Conservation (phyloP, 37 sponge, comb jelly and placozoan species). For the Chondrosia reniformis region DNA sequence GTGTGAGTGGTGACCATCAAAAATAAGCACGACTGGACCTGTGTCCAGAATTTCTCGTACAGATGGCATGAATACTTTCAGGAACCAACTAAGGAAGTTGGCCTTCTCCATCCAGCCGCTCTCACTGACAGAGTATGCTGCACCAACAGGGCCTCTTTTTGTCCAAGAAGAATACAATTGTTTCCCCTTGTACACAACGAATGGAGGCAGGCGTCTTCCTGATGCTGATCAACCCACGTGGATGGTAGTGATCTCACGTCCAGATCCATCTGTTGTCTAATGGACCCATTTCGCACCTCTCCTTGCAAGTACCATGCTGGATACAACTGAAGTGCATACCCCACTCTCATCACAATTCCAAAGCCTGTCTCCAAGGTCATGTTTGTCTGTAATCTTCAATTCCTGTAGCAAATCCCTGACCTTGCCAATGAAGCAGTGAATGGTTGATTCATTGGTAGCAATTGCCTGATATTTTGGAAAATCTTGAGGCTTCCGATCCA, state of each 20-base stretch:
- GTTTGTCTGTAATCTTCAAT: background rate
- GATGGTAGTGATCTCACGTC: conserved; percentile 44
- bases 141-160: conserved; percentile 46
- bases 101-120: conserved; percentile 61
- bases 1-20: conserved; percentile 69
- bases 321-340: conserved; percentile 36
- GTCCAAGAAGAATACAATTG: conserved; percentile 41
- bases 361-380: conserved; percentile 9
- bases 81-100: conserved; percentile 45
- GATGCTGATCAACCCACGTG: conserved; percentile 33
- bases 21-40: conserved; percentile 42
- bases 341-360: conserved; percentile 64
- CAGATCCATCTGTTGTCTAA: conserved; percentile 46
- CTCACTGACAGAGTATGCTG: conserved; percentile 26
- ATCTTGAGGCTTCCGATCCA: background rate
- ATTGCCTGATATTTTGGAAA: background rate
- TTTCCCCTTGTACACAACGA: conserved; percentile 61
- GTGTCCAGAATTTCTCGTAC: conserved; percentile 1
- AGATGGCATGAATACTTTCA: conserved; percentile 38
- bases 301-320: conserved; percentile 14
- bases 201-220: conserved; percentile 49
- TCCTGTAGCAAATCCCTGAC: background rate
- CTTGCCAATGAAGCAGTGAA: background rate
- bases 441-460: background rate
- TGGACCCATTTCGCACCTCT: conserved; percentile 44